phyloP scores from a whole-genome alignment of 2,888 invertebrate genomes.

The Drosophila quasianomalipes region DNA sequence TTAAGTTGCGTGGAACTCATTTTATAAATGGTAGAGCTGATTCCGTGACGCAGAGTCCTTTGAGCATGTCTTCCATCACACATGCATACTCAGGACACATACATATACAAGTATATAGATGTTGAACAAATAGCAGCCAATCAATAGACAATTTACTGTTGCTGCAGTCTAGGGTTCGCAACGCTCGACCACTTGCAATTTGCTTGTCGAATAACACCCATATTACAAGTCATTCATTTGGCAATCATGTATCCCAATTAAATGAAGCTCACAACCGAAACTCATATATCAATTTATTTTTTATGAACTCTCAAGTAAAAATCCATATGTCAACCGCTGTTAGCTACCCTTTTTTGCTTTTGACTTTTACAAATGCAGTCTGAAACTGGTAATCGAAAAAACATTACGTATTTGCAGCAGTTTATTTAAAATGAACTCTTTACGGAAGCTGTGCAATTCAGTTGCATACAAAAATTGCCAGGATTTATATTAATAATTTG shows the following conservation, averaged over 20 bases:
- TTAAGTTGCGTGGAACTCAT: conserved; percentile 13
- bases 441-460: conserved; percentile 59
- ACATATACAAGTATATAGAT: conserved; percentile 7
- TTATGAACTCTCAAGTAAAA: conserved; percentile 37
- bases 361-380: conserved; percentile 18
- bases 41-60: neutral
- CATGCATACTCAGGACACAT: neutral
- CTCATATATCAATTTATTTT: conserved; percentile 41
- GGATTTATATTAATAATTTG: conserved; percentile 32
- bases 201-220: conserved; percentile 50
- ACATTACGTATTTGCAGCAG: conserved; percentile 26
- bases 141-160: conserved; percentile 75
- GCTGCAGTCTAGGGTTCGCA: conserved; percentile 41
- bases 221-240: conserved; percentile 76
- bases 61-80: conserved; percentile 6
- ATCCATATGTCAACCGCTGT: conserved; percentile 28
- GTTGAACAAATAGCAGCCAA: conserved; percentile 54
- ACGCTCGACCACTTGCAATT: conserved; percentile 53
- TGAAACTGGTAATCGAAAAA: conserved; percentile 40
- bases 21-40: conserved; percentile 29
- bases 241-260: conserved; percentile 72
- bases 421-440: conserved; percentile 60
- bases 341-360: neutral
- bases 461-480: conserved; percentile 24
- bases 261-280: conserved; percentile 51